Evolutionary conservation across 2,113 vertebrate genomes (phyloP).

Genomic region (Delphinapterus leucas): DNA sequence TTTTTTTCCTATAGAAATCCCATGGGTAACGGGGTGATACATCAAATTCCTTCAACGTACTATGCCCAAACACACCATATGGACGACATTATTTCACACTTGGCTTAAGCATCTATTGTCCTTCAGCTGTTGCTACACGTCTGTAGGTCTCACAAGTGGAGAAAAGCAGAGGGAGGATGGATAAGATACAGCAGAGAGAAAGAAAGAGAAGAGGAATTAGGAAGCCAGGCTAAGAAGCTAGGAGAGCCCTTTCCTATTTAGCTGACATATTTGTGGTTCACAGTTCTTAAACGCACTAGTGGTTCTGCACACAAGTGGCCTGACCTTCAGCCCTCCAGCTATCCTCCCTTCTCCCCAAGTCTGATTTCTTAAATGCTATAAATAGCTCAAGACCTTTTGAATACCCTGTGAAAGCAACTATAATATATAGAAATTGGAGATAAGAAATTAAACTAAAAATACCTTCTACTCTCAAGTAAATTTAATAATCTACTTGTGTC

Average conservation of each 20-base stretch:
- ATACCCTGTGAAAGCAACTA: background rate
- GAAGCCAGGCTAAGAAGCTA: background rate
- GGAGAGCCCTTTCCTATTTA: background rate
- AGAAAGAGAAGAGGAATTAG: background rate
- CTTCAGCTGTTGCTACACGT: background rate
- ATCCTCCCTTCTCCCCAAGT: background rate
- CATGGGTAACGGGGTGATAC: background rate
- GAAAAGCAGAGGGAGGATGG: background rate
- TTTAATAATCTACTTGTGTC: background rate
- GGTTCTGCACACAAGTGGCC: background rate
- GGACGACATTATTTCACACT: background rate
- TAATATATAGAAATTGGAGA: background rate
- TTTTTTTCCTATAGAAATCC: background rate
- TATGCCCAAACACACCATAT: background rate
- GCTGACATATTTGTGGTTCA: background rate
- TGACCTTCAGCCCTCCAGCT: background rate
- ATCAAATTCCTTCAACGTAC: background rate
- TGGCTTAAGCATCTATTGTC: background rate
- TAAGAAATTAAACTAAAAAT: background rate
- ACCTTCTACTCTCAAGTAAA: background rate
- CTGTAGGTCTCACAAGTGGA: background rate
- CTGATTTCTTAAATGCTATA: background rate
- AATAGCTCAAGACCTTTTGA: background rate
- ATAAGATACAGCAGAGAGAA: background rate
- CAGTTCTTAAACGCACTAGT: background rate